A percentile compares a stretch with the other conserved stretches of the same genome.
Conservation (phyloP, 2,888 invertebrate species). For the Tipula lateralis region DNA sequence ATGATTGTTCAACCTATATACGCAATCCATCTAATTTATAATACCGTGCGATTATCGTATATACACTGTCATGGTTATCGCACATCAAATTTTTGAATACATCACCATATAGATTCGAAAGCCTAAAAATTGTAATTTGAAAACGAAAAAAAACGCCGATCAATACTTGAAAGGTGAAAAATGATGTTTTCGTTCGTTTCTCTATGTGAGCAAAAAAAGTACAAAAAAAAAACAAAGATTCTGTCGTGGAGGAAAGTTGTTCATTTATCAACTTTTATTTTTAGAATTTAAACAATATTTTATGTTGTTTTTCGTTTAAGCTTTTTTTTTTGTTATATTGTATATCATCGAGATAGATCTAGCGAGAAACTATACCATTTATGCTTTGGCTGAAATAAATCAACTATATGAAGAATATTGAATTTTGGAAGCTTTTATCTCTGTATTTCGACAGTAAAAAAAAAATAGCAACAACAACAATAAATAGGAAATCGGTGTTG, state of each 20-base stretch:
- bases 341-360: neutral
- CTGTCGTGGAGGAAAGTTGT: neutral
- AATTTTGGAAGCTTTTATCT: neutral
- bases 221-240: neutral
- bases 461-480: neutral
- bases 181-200: neutral
- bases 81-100: neutral
- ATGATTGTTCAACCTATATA: neutral
- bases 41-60: neutral
- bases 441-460: neutral
- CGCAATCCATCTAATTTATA: neutral
- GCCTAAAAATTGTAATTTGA: neutral
- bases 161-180: slow-evolving; percentile 24
- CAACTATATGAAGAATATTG: slow-evolving; percentile 19
- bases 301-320: neutral
- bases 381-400: neutral
- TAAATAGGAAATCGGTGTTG: slow-evolving; percentile 7
- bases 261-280: slow-evolving; percentile 4
- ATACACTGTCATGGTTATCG: neutral
- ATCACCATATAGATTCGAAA: neutral
- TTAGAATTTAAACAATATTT: neutral
- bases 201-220: neutral
- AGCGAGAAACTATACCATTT: neutral
- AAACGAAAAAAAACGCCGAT: neutral
- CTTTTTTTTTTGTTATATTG: neutral